Evolutionary conservation across 2,113 vertebrate genomes (phyloP), one percentile per base, ranked within the genome.

Genomic region (Macrotis lagotis): DNA sequence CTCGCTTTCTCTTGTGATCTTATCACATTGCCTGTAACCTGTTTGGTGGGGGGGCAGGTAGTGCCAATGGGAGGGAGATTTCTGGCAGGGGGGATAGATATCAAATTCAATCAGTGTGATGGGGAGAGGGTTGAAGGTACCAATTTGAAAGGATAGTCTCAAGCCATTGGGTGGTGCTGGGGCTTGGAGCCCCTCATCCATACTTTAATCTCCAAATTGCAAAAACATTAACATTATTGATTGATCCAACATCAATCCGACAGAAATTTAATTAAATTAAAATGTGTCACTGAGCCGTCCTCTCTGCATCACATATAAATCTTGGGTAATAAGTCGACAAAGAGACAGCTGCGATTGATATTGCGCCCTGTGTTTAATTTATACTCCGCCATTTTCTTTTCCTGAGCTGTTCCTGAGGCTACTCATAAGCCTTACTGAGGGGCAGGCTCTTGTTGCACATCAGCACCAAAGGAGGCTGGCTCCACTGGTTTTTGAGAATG

Each of bases 211-310:
- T 99, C 98, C 97, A 98, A 99, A 99, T 98, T 99, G 99, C 98
- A 98, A 99, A 99, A 99, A 98, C 98, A 99, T 99, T 99, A 99
- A 98, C 98, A 98, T 99, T 99, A 99, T 99, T 99, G 98, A 99
- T 99, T 99, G 98, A 99, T 98, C 98, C 98, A 98, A 98, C 98
- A 99, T 99, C 98, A 98, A 98, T 99, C 98, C 98, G 98, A 98
- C 97, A 98, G 98, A 99, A 98, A 99, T 99, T 98, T 99, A 99
- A 99, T 99, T 99, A 98, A 99, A 99, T 98, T 99, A 99, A 99
- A 98, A 99, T 98, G 98, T 99, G 98, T 98, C 98, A 98, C 98
- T 50, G 94, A 98, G 98, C 98, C 98, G 98, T 98, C 98, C 97
- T 96, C 96, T 96, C 98, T 98, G 97, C 96, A 0, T 97, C 97